Base-by-base conservation (phyloP, 1,140 invertebrate species). In the Pogonus chalceus region DNA sequence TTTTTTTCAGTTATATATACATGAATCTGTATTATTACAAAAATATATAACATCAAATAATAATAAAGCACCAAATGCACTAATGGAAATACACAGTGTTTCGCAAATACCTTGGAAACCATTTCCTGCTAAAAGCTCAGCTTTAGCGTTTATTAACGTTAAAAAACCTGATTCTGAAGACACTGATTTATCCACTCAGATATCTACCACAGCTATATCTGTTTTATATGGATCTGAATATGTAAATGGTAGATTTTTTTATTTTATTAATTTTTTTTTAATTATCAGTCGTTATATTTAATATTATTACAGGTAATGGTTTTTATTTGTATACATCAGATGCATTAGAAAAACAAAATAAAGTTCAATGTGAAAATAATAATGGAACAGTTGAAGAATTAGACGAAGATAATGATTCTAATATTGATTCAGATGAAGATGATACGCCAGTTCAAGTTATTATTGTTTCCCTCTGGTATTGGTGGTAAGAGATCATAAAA, bases 401-500 rank as follows among this genome's bases (percentile, higher is more conserved):
- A 12, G 37, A 43, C 7, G 9, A 12, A 43, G 9, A 58, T 47
- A 53, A 63, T 23, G 57, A 53, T 22, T 16, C 9, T 16, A 64
- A 67, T 23, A 59, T 60, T 47, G 65, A 61, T 56, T 59, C 67
- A 20, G 64, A 66, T 55, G 69, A 75, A 43, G 70, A 75, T 31
- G 72, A 76, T 57, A 76, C 71, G 20, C 70, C 74, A 21, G 73
- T 78, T 1, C 75, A 79, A 70, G 70, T 79, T 20, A 78, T 83
- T 18, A 77, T 80, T 35, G 78, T 81, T 23, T 87, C 85, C 0
- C 64, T 92, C 0, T 89, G 85, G 85, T 83, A 81, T 67, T 90
- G 85, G 81, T 91, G 88, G 80, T 82, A 70, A 64, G 75, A 72
- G 49, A 12, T 35, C 54, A 20, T 47, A 21, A 35, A 22, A n/a